Evolutionary conservation across 2,888 invertebrate genomes (phyloP).

Genomic region (Stramonita haemastoma): DNA sequence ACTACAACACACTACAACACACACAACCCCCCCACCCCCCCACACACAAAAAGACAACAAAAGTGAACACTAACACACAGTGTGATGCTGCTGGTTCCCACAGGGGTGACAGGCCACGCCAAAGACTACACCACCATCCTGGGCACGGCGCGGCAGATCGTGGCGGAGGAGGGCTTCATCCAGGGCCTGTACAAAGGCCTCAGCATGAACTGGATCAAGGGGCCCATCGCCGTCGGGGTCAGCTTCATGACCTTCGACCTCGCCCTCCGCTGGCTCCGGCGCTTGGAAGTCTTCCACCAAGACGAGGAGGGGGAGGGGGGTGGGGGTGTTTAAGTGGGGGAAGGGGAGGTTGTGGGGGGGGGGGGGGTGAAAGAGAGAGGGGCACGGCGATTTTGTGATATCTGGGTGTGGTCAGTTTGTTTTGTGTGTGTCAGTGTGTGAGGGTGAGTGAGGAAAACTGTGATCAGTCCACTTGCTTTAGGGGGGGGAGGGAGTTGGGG

Average conservation of each 20-base stretch:
- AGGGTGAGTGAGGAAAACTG: neutral
- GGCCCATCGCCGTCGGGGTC: conserved; percentile 87
- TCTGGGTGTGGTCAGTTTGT: neutral
- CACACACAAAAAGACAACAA: too few relatives aligned
- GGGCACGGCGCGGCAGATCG: conserved; percentile 81
- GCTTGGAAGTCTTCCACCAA: conserved; percentile 63
- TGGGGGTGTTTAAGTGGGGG: neutral
- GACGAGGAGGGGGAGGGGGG: conserved; percentile 39
- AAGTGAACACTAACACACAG: too few relatives aligned
- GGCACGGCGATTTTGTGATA: neutral
- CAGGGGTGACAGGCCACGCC: conserved; percentile 79
- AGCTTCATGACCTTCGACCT: conserved; percentile 96
- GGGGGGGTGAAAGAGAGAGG: neutral
- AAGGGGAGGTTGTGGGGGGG: neutral
- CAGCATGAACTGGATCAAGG: conserved; percentile 98
- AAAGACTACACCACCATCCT: conserved; percentile 82
- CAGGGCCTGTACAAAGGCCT: conserved; percentile 97
- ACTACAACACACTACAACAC: too few relatives aligned
- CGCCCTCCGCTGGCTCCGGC: conserved; percentile 68
- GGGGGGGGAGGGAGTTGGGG: neutral
- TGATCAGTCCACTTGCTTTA: neutral
- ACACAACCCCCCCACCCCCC: too few relatives aligned
- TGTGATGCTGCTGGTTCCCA: neutral
- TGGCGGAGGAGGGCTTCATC: conserved; percentile 87
- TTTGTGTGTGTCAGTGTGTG: neutral